Conservation (phyloP, 2,797 vertebrate genomes). For the Hypotaenidia philippensis region DNA sequence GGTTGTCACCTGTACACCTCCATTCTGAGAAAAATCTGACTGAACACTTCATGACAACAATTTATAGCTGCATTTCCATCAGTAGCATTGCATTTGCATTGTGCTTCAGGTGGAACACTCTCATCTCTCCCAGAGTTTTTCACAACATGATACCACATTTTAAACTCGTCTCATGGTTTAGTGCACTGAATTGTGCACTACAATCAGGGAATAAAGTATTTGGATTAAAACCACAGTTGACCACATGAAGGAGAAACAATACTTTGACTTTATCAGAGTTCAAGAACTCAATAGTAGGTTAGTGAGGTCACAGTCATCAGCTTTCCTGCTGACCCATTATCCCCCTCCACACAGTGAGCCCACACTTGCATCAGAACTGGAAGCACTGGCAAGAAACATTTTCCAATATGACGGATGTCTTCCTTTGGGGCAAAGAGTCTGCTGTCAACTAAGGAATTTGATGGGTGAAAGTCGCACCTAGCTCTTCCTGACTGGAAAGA, state of each 20-base stretch:
- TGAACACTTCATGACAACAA: not conserved
- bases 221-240: not conserved
- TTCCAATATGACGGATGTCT: not conserved
- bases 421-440: not conserved
- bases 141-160: not conserved
- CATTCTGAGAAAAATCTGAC: not conserved
- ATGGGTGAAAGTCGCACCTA: not conserved
- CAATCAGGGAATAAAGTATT: not conserved
- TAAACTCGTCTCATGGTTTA: not conserved
- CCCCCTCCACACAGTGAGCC: fast-evolving
- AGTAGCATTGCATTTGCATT: not conserved
- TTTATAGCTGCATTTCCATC: not conserved
- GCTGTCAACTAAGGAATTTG: not conserved
- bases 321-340: not conserved
- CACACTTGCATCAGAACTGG: not conserved
- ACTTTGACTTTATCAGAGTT: not conserved
- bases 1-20: not conserved
- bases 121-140: not conserved
- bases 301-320: not conserved
- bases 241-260: not conserved
- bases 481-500: not conserved
- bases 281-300: not conserved
- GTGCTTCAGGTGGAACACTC: not conserved
- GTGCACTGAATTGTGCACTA: not conserved
- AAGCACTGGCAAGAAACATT: not conserved